Conservation (phyloP, 1,140 invertebrate species). For the Aethina tumida region DNA sequence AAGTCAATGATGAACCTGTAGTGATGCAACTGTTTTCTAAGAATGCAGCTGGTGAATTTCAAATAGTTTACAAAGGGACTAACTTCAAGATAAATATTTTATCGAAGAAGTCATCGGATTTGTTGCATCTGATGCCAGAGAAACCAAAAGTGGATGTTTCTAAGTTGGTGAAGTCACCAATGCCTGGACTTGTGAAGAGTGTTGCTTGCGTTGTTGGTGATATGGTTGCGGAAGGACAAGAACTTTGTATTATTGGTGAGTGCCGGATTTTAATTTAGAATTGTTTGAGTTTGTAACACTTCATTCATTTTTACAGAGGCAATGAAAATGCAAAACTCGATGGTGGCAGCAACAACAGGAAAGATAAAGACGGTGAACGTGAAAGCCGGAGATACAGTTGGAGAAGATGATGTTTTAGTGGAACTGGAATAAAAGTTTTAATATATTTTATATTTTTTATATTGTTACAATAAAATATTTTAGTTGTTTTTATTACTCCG, state of each 20-base stretch:
- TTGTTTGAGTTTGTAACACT: neutral
- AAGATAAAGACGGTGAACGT: no score
- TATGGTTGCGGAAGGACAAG: constrained; percentile 53
- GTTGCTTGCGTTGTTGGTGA: constrained; percentile 50
- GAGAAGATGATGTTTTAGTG: no score
- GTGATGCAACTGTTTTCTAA: constrained; percentile 45
- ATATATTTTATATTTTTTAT: no score
- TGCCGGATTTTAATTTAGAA: neutral
- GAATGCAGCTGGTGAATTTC: constrained; percentile 41
- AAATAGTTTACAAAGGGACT: constrained; percentile 38
- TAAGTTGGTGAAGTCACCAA: constrained; percentile 51
- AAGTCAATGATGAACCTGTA: constrained; percentile 37
- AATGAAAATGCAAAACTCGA: no score
- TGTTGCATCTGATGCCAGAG: constrained; percentile 45
- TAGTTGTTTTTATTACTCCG: no score
- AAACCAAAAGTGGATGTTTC: constrained; percentile 44
- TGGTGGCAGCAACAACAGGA: no score
- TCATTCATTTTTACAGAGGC: constrained; percentile 43
- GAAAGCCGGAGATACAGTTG: no score
- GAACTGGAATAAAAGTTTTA: no score
- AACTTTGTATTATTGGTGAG: constrained; percentile 53
- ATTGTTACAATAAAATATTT: no score
- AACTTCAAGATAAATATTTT: constrained; percentile 44
- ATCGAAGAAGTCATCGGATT: constrained; percentile 38
- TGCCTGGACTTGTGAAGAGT: constrained; percentile 60